Evolutionary conservation across 2,113 vertebrate species (phyloP), one percentile per base, ranked within the genome.

Genomic region (Cromileptes altivelis): DNA sequence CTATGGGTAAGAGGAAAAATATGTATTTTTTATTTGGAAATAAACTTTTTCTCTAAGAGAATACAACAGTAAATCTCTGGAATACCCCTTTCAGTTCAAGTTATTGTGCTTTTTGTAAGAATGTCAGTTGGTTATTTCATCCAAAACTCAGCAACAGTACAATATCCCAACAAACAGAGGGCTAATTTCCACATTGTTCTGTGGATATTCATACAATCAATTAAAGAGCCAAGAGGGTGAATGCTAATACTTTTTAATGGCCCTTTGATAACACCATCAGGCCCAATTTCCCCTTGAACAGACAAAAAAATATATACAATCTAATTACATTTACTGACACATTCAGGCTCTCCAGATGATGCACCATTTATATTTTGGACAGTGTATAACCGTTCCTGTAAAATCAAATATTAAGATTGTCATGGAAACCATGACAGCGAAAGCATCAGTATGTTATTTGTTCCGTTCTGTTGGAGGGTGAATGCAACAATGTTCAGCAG

Each of bases 401-500:
- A 49, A 45, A n/a, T 64, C 21, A 4, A n/a, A 42, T 12, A 45
- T 25, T n/a, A 6, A 53, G 4, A 8, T 63, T 53, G 8, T 12
- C 13, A 6, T 45, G 2, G 42, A 45, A 45, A 45, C 42, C 42
- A 45, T 1, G 18, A 45, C 21, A 65, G 21, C 3, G 19, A 33
- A 25, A 17, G 33, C 50, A 27, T 73, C 18, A 30, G 14, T 30
- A 9, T 53, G 27, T 50, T 27, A 17, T 47, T 33, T 33, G 7
- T 45, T 62, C 11, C 6, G 0, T 37, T 42, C 40, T 42, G 40
- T 42, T 9, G 40, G 40, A 45, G 33, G 33, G 1, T 42, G 13
- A 27, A 50, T 70, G 62, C 23, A 81, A 47, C 56, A 68, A 25
- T 62, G 18, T 67, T 70, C 8, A 30, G 47, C 19, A 17, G 17